These are phyloP conservation scores for Eupithecia centaureata DNA, from an alignment of 2,888 invertebrate genomes.

Conservation along the genomic window DNA sequence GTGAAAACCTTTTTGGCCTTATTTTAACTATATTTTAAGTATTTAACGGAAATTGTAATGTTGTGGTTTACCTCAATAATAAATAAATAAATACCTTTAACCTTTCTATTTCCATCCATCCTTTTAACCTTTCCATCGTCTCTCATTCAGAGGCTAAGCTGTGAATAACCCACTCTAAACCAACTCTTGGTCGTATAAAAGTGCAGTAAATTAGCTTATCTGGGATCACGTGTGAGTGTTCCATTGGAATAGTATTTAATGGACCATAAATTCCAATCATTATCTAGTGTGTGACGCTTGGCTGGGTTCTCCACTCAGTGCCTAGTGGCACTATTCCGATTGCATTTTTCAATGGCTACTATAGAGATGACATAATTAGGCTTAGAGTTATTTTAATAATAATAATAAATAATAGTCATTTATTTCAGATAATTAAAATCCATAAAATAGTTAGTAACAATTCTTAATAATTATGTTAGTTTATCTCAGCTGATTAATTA, in stretches of 20 bases:
- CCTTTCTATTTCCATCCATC: too few relatives aligned
- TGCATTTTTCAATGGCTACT: constrained; percentile 36
- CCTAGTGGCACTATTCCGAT: constrained; percentile 25
- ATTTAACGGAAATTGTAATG: too few relatives aligned
- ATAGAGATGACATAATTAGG: not conserved
- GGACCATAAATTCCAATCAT: constrained; percentile 40
- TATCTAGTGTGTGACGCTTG: constrained; percentile 43
- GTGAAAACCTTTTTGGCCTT: too few relatives aligned
- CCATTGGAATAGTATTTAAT: constrained; percentile 34
- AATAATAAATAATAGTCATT: too few relatives aligned
- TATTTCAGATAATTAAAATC: too few relatives aligned
- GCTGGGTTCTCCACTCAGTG: constrained; percentile 35
- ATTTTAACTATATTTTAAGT: too few relatives aligned
- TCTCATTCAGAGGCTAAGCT: not conserved
- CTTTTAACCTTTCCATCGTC: not conserved
- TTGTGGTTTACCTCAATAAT: too few relatives aligned
- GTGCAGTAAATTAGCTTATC: constrained; percentile 1
- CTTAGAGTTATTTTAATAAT: not conserved
- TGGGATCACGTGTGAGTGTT: constrained; percentile 27
- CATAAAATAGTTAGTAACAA: too few relatives aligned
- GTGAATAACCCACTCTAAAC: not conserved
- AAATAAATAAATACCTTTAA: too few relatives aligned
- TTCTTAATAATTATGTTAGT: too few relatives aligned
- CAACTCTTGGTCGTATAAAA: not conserved
- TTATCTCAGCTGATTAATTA: too few relatives aligned